Evolutionary conservation across 1,140 invertebrate genomes (phyloP).

Genomic region (Gyrodactylus salaris): DNA sequence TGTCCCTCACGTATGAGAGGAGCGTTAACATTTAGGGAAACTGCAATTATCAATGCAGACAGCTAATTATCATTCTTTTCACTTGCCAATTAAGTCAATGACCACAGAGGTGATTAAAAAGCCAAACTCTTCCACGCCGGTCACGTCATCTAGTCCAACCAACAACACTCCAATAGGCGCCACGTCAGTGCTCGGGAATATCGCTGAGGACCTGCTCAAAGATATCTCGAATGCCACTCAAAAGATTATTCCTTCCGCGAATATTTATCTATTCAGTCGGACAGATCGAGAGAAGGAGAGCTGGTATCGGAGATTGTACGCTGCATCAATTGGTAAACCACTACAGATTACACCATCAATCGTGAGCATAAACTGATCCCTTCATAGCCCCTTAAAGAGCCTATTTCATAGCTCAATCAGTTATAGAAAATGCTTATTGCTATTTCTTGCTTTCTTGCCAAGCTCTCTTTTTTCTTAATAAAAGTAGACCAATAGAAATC

Average conservation of each 20-base stretch:
- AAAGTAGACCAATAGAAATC: no score
- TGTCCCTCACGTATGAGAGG: no score
- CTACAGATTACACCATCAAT: neutral
- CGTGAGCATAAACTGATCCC: no score
- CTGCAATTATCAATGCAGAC: no score
- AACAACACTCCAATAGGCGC: no score
- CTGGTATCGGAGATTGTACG: neutral
- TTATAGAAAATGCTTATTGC: no score
- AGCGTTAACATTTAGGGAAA: no score
- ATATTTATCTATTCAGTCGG: neutral
- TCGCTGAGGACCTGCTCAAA: neutral
- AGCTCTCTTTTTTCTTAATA: no score
- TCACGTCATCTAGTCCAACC: no score
- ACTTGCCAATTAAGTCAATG: neutral
- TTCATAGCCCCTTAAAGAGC: no score
- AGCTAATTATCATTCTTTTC: neutral
- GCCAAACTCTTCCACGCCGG: neutral
- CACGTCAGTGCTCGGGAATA: neutral
- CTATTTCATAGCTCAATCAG: no score
- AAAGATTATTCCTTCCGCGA: neutral
- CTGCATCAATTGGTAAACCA: neutral
- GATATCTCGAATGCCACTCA: neutral
- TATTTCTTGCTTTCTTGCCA: no score
- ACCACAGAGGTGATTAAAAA: neutral
- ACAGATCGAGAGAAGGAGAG: conserved; percentile 2